Base-by-base conservation (phyloP, 2,797 vertebrate species). In the Steatocranus sp. region DNA sequence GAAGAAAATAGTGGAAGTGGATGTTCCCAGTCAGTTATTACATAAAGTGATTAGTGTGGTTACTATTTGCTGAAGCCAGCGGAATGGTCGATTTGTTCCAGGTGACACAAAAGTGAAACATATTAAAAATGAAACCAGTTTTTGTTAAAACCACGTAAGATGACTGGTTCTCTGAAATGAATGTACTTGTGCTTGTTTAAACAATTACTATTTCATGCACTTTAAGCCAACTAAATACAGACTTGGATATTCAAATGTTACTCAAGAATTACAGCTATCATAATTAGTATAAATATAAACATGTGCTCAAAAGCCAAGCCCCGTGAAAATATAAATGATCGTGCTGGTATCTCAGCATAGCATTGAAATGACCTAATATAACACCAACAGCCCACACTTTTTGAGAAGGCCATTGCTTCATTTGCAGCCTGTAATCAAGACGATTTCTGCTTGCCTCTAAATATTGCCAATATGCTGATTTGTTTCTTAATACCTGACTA, bases 81-180 rank as follows among this genome's bases (percentile, higher is more conserved):
- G 48, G 23, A 46, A 27, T 46, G 41, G 66, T 11, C 9, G 3
- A 32, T 32, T 56, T 56, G 9, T 56, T 32, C 27, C 27, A 56
- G 5, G 54, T 56, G 27, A 18, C 82, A 27, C 41, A 70, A 53
- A 68, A 15, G 43, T 58, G 23, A 49, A 63, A 76, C 56, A 54
- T 46, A 17, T 84, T 5, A 17, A 32, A 34, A 63, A 54, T 49
- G 56, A 46, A n/a, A 9, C 8, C 17, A 1, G 1, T 79, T 83
- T 61, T 77, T 86, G 76, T 82, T 66, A 77, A 86, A 80, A 61
- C 53, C 5, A 25, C 32, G 38, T 77, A 41, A 78, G 86, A 84
- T 79, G 84, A 76, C 63, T 58, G 27, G 7, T 41, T 23, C 82
- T 49, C 58, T 53, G 8, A 83, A 86, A 86, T 75, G 10, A 54